phyloP scores from a whole-genome alignment of 2,888 invertebrate species.

The Pollenia angustigena region DNA sequence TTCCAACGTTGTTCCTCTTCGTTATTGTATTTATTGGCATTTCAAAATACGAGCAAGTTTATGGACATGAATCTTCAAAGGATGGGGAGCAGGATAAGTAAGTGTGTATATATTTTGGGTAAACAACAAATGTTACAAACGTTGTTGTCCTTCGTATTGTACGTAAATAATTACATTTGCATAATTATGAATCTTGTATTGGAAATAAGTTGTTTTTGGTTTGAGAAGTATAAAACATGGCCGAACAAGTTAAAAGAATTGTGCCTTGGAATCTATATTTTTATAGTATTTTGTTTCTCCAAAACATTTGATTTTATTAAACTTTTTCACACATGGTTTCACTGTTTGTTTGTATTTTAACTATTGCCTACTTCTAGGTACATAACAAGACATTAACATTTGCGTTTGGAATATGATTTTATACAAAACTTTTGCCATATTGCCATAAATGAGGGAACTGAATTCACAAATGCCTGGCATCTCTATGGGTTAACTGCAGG shows the following conservation, averaged over 20 bases:
- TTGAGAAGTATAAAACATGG: conserved; percentile 13
- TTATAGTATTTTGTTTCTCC: too few relatives aligned
- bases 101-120: not conserved
- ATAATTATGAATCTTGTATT: conserved; percentile 68
- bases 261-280: not conserved
- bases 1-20: conserved; percentile 28
- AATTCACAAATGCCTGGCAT: not conserved
- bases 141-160: conserved; percentile 16
- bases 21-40: conserved; percentile 5
- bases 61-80: not conserved
- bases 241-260: conserved; percentile 3
- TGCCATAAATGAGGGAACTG: not conserved
- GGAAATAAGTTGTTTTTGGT: conserved; percentile 20
- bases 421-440: conserved; percentile 1
- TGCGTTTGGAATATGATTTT: conserved; percentile 5
- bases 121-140: conserved; percentile 50
- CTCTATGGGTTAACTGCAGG: not conserved
- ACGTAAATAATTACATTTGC: conserved; percentile 62
- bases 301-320: not conserved
- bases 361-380: conserved; percentile 9
- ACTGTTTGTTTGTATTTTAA: conserved; percentile 13
- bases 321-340: not conserved
- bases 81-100: not conserved
- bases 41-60: not conserved
- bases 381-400: not conserved